Evolutionary conservation across 1,140 invertebrate genomes (phyloP).

Genomic region (Ceratina australensis): DNA sequence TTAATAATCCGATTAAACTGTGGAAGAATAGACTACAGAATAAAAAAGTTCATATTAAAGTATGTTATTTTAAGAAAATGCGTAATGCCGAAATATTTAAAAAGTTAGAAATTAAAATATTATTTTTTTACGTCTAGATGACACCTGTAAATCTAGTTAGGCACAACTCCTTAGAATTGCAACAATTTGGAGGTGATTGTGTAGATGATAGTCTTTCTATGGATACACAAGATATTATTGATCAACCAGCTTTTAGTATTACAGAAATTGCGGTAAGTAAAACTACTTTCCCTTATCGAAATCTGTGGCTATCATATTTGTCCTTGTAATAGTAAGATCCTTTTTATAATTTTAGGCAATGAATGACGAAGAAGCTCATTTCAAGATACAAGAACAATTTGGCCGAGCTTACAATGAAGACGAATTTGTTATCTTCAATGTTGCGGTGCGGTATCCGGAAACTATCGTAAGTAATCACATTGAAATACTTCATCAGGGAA

Average conservation of each 20-base stretch:
- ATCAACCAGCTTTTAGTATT: conserved; percentile 79
- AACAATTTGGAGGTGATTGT: conserved; percentile 74
- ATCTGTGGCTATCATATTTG: neutral
- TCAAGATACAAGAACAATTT: conserved; percentile 89
- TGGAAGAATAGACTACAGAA: conserved; percentile 89
- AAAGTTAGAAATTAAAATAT: conserved; percentile 13
- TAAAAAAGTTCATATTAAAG: conserved; percentile 85
- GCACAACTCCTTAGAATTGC: conserved; percentile 77
- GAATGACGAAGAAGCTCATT: conserved; percentile 83
- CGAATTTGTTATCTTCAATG: conserved; percentile 91
- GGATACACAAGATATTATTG: conserved; percentile 80
- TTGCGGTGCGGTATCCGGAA: conserved; percentile 87
- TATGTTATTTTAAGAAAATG: conserved; percentile 52
- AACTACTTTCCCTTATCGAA: conserved; percentile 4
- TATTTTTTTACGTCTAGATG: conserved; percentile 78
- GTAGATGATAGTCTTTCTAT: conserved; percentile 81
- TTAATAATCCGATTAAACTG: conserved; percentile 90
- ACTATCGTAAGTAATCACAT: conserved; percentile 81
- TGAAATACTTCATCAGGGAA: conserved; percentile 36
- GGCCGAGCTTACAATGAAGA: conserved; percentile 86
- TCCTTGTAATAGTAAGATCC: neutral
- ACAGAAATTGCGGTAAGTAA: conserved; percentile 80
- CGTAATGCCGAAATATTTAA: neutral
- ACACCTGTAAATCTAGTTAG: conserved; percentile 88
- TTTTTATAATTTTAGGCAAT: conserved; percentile 77